Conservation (phyloP, 2,888 invertebrate genomes). For the Merodon equestris region DNA sequence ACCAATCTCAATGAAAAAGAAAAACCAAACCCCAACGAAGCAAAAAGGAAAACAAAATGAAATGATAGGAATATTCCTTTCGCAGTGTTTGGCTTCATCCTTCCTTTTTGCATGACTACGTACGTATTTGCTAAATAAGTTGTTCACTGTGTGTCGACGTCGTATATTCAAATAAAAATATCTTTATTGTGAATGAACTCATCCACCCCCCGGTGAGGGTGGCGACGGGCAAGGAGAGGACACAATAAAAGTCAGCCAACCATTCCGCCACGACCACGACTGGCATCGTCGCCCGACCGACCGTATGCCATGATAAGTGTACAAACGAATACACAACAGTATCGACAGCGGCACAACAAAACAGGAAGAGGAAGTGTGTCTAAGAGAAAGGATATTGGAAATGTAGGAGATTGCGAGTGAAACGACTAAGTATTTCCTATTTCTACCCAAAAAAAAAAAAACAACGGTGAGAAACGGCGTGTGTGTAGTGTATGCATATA, state of each 20-base stretch:
- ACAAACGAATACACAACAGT: slow-evolving; percentile 57
- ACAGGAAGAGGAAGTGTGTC: slow-evolving; percentile 68
- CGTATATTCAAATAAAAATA: slow-evolving; percentile 69
- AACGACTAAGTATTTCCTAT: slow-evolving; percentile 66
- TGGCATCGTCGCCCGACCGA: background rate
- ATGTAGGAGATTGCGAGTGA: slow-evolving; percentile 64
- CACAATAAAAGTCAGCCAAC: slow-evolving; percentile 66
- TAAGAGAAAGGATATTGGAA: slow-evolving; percentile 69
- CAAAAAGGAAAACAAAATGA: background rate
- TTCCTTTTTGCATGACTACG: slow-evolving; percentile 16
- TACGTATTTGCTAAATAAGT: slow-evolving; percentile 66
- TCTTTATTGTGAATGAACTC: slow-evolving; percentile 62
- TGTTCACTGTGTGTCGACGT: slow-evolving; percentile 62
- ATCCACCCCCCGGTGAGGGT: slow-evolving; percentile 35
- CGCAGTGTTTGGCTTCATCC: slow-evolving; percentile 47
- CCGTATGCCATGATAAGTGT: slow-evolving; percentile 52
- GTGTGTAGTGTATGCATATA: background rate
- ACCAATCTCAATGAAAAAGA: slow-evolving; percentile 50
- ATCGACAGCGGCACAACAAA: slow-evolving; percentile 61
- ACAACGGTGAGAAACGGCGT: background rate
- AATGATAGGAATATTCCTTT: slow-evolving; percentile 39
- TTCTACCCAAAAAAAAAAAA: slow-evolving; percentile 19
- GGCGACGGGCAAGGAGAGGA: slow-evolving; percentile 46
- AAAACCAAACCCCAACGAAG: background rate
- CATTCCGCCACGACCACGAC: slow-evolving; percentile 16